These are phyloP conservation scores for Fissipunctia ypsillon DNA, from an alignment of 2,888 invertebrate species.

Conservation along the genomic window DNA sequence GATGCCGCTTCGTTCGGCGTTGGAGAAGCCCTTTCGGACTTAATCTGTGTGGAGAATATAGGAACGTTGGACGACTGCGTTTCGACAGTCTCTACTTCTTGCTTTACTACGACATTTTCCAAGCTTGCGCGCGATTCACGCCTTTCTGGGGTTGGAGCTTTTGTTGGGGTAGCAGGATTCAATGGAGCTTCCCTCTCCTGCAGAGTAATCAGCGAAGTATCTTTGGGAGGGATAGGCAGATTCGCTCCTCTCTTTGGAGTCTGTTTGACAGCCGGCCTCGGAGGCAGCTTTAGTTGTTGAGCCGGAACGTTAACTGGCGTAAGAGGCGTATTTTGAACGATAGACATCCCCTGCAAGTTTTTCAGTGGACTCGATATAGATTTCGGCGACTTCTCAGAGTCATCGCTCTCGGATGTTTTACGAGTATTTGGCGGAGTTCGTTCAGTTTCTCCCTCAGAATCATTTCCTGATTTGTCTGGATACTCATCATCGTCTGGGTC, in stretches of 20 bases:
- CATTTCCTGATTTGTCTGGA: constrained; percentile 71
- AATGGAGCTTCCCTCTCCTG: constrained; percentile 33
- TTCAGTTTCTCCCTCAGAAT: constrained; percentile 73
- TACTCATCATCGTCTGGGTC: constrained; percentile 76
- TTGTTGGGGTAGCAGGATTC: constrained; percentile 27
- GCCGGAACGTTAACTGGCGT: constrained; percentile 66
- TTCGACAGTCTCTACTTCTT: constrained; percentile 77
- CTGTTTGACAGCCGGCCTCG: constrained; percentile 84
- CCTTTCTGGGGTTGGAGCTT: constrained; percentile 67
- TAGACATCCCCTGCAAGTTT: constrained; percentile 73
- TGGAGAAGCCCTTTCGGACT: constrained; percentile 84
- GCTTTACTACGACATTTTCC: constrained; percentile 83
- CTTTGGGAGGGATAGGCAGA: constrained; percentile 70
- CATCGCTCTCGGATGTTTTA: constrained; percentile 74
- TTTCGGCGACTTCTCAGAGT: constrained; percentile 63
- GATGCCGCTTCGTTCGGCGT: constrained; percentile 68
- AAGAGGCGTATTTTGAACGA: constrained; percentile 68
- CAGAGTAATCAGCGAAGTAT: constrained; percentile 63
- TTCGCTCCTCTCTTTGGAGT: constrained; percentile 84
- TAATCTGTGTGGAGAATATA: constrained; percentile 81
- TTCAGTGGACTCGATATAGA: constrained; percentile 66
- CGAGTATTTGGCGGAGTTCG: constrained; percentile 51
- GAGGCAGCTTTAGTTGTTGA: constrained; percentile 69
- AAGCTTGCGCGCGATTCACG: constrained; percentile 71
- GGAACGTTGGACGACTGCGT: constrained; percentile 73